Evolutionary conservation across 2,797 vertebrate species (phyloP).

Genomic region (Sebastes reedi): DNA sequence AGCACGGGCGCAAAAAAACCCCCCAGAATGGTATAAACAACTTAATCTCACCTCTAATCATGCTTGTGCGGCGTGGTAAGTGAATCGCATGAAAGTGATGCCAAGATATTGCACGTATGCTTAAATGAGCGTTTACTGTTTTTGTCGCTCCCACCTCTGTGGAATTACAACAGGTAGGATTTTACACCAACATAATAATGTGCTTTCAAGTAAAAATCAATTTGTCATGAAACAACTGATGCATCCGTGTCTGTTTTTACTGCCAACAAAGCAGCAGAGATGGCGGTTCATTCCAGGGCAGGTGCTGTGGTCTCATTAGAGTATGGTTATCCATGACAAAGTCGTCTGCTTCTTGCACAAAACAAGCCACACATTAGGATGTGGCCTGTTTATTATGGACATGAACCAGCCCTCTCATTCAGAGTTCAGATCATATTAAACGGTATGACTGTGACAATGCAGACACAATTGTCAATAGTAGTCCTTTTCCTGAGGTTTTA

Average conservation of each 20-base stretch:
- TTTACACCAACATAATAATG: constrained; percentile 50
- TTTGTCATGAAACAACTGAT: constrained; percentile 63
- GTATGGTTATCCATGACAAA: constrained; percentile 59
- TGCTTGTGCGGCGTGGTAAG: constrained; percentile 44
- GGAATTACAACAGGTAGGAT: constrained; percentile 62
- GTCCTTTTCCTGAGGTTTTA: constrained; percentile 75
- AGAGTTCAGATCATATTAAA: constrained; percentile 75
- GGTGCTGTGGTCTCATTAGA: constrained; percentile 60
- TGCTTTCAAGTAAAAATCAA: constrained; percentile 68
- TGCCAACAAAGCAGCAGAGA: constrained; percentile 39
- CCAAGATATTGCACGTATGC: constrained; percentile 51
- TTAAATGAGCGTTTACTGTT: constrained; percentile 48
- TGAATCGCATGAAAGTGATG: constrained; percentile 66
- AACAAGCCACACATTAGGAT: constrained; percentile 54
- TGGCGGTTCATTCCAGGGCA: constrained; percentile 42
- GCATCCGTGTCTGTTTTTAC: constrained; percentile 40
- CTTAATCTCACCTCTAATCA: constrained; percentile 78
- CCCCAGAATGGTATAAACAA: constrained; percentile 69
- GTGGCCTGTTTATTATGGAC: constrained; percentile 69
- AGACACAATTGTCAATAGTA: constrained; percentile 73
- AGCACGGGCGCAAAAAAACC: constrained; percentile 47
- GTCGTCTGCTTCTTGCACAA: constrained; percentile 35
- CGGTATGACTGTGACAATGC: constrained; percentile 71
- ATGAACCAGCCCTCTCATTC: constrained; percentile 61
- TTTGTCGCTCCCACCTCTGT: constrained; percentile 48